Evolutionary conservation across 2,888 invertebrate species (phyloP).

Genomic region (Diplolepis rosae): DNA sequence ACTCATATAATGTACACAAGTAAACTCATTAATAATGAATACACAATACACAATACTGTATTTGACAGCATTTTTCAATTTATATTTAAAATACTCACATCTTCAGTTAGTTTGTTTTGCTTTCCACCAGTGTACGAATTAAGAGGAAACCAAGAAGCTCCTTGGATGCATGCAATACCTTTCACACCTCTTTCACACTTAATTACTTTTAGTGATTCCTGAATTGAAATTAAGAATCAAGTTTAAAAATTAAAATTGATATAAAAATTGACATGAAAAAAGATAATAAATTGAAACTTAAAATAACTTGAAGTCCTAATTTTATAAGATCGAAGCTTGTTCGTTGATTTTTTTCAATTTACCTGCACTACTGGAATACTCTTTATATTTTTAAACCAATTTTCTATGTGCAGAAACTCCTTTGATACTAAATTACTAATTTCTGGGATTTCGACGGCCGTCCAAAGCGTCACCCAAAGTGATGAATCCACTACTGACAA

Average conservation of each 20-base stretch:
- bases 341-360: constrained; percentile 39
- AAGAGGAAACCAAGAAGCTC: constrained; percentile 66
- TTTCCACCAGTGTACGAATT: constrained; percentile 56
- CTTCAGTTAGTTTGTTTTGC: constrained; percentile 40
- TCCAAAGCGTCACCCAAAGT: constrained; percentile 84
- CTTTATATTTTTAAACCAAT: constrained; percentile 80
- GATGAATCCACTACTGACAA: constrained; percentile 82
- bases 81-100: constrained; percentile 47
- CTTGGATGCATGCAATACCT: constrained; percentile 62
- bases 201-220: constrained; percentile 62
- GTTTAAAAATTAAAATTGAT: constrained; percentile 43
- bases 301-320: no score
- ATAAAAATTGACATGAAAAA: neutral
- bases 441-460: constrained; percentile 78
- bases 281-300: neutral
- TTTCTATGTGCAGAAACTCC: constrained; percentile 75
- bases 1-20: no score
- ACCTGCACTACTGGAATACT: constrained; percentile 78
- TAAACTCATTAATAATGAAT: no score
- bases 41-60: no score
- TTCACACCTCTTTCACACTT: constrained; percentile 61
- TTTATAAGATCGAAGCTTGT: no score
- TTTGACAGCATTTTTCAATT: no score
- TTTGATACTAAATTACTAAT: constrained; percentile 76
- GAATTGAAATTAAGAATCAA: no score